A percentile compares a stretch with the other conserved stretches of the same genome.
These are phyloP conservation scores for Sylvilagus floridanus DNA, from an alignment of 2,797 vertebrate species.

Conservation along the genomic window DNA sequence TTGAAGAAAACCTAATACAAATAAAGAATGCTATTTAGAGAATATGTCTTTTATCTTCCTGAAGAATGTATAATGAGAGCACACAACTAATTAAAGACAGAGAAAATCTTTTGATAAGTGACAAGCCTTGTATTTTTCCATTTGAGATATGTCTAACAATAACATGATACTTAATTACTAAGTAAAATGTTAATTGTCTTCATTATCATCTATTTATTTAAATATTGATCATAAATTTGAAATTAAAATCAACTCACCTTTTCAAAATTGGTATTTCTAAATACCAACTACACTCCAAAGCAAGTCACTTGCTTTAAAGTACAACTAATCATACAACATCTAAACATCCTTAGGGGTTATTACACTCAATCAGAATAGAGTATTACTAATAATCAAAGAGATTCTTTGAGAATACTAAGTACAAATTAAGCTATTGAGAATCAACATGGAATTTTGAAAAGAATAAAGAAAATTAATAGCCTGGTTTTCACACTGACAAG, in stretches of 20 bases:
- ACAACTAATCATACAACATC: not conserved
- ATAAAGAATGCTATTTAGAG: not conserved
- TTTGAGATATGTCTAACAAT: not conserved
- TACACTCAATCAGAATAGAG: not conserved
- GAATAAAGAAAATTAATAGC: not conserved
- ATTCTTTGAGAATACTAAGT: not conserved
- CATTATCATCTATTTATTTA: slow-evolving; percentile 14
- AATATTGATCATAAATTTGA: slow-evolving; percentile 4
- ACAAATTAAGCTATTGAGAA: not conserved
- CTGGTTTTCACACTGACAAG: not conserved
- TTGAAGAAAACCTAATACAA: slow-evolving; percentile 5
- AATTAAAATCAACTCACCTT: slow-evolving; percentile 37
- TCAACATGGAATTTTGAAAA: not conserved
- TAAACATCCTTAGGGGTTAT: not conserved
- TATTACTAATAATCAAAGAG: not conserved
- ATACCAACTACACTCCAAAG: not conserved
- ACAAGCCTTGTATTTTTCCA: not conserved
- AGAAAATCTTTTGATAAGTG: not conserved
- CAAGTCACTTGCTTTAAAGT: slow-evolving; percentile 30
- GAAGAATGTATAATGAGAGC: not conserved
- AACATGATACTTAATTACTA: not conserved
- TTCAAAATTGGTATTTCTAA: slow-evolving; percentile 37
- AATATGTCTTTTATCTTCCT: not conserved
- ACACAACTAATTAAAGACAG: slow-evolving; percentile 3
- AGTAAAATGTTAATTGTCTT: slow-evolving; percentile 12